Base-by-base conservation (phyloP, 2,113 vertebrate species). In the Prochilodus magdalenae region DNA sequence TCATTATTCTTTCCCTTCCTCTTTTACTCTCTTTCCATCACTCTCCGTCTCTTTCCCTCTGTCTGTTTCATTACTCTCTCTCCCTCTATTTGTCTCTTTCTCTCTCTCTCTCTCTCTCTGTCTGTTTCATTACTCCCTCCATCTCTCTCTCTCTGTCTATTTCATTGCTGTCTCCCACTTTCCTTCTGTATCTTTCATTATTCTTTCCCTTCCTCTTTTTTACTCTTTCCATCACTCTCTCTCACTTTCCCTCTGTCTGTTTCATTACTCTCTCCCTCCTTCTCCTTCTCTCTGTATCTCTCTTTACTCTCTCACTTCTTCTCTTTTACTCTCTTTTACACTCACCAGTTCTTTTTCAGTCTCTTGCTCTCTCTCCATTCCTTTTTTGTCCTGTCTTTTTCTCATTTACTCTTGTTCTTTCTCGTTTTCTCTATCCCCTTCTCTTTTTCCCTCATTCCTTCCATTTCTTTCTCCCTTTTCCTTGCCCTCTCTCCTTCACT, bases 151-250 rank as follows among this genome's bases (percentile, higher is more conserved):
- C 4, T 44, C 8, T 11, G 5, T 44, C 11, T 7, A 5, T 44
- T 10, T 44, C 5, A 8, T 44, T 44, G 4, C 40, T 44, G 1
- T 44, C 4, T 44, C 8, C 11, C 40, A 8, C 15, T 44, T 44
- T 44, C 40, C 70, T 70, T 24, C 71, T 53, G 55, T 20, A 53
- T 62, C 62, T 40, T 44, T 69, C 76, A n/a, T 29, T 29, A 16
- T 71, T 4, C 47, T 49, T 49, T 5, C 51, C 2, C 51, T 7
- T 7, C 1, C 16, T 55, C 51, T 55, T 20, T 18, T 20, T n/a
- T n/a, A 1, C 10, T 49, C 8, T 49, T 12, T 18, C 51, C 4
- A 13, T 55, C 16, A 5, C 51, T 55, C 51, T 55, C 51, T 16
- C 1, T 16, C 51, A 3, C 51, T 55, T 20, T 18, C 16, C 0